Evolutionary conservation across 30 jellyfish, hydroid and myxozoan species (phyloP), one percentile per base, ranked within the genome.

Genomic region (Aurelia coerulea): DNA sequence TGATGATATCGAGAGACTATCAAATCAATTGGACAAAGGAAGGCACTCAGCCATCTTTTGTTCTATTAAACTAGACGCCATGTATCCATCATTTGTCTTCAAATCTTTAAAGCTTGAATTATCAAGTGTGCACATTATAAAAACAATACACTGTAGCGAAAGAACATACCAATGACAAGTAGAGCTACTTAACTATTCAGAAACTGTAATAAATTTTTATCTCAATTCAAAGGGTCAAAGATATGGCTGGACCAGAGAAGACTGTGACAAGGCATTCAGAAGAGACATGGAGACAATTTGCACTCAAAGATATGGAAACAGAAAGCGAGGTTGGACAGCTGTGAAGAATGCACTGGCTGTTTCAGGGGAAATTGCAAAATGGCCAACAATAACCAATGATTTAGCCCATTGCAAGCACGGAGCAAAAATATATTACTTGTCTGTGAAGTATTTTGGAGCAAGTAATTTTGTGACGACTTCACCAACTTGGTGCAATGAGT

Each of bases 181-280:
- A 9, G 56, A 46, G 14, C 56, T 46, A 46, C 35, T 62, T 17
- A 0, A 13, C 19, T 0, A 29, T 6, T 62, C 31, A 62, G 12
- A 17, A 62, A 12, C 23, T 10, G 3, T 62, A 13, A 62, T 13
- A 12, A 2, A 46, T 46, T 46, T 46, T 46, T 46, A 37, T 46
- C 15, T 66, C 50, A 3, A 66, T 23, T 46, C 8, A 49, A 31
- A 77, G 89, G 89, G 89, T 10, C 60, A 35, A 52, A 79, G 23
- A 54, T 67, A 66, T 62, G 89, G 89, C 59, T 79, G 89, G 89
- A 14, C 89, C 19, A 42, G 89, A 13, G 49, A 52, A 3, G 37
- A n/a, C 18, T 79, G 89, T 33, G 89, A 79, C 50, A 10, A 2
- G 5, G 89, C 89, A 14, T 79, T 79, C 60, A 46, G 35, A 66